A percentile compares a stretch with the other conserved stretches of the same genome.
Conservation (phyloP, 2,113 vertebrate genomes). For the Numida meleagris region DNA sequence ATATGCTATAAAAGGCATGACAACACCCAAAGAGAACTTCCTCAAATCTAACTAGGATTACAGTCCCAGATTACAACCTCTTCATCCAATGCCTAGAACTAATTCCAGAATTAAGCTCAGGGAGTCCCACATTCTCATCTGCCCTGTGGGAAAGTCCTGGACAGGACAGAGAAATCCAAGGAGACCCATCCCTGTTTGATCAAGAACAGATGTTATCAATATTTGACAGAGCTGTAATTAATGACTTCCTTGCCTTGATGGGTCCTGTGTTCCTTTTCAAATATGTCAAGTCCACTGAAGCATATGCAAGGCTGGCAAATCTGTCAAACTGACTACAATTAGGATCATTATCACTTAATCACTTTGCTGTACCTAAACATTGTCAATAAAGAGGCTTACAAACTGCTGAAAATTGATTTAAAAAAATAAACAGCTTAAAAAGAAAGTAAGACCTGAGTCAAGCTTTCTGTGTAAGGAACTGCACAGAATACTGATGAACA, state of each 20-base stretch:
- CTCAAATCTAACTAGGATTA: not conserved
- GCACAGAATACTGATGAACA: conserved; percentile 77
- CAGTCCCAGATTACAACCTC: not conserved
- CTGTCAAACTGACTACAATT: conserved; percentile 30
- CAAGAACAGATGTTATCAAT: not conserved
- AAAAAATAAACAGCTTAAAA: conserved; percentile 56
- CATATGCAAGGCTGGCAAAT: conserved; percentile 39
- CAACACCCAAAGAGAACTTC: not conserved
- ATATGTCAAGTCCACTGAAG: not conserved
- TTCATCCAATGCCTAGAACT: not conserved
- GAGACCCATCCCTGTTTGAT: not conserved
- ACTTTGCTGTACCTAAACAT: conserved; percentile 57
- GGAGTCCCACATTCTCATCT: not conserved
- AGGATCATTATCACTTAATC: conserved; percentile 69
- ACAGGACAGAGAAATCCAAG: conserved; percentile 33
- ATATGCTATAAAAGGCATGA: not conserved
- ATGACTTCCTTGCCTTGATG: conserved; percentile 25
- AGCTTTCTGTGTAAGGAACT: conserved; percentile 53
- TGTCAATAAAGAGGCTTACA: conserved; percentile 11
- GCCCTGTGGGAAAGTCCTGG: conserved; percentile 3
- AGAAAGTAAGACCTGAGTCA: conserved; percentile 51
- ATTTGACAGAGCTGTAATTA: not conserved
- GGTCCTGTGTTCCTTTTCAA: conserved; percentile 6
- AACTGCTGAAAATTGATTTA: conserved; percentile 45
- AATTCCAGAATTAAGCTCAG: not conserved